phyloP scores from a whole-genome alignment of 1,140 invertebrate species.

The Camponotus pennsylvanicus region DNA sequence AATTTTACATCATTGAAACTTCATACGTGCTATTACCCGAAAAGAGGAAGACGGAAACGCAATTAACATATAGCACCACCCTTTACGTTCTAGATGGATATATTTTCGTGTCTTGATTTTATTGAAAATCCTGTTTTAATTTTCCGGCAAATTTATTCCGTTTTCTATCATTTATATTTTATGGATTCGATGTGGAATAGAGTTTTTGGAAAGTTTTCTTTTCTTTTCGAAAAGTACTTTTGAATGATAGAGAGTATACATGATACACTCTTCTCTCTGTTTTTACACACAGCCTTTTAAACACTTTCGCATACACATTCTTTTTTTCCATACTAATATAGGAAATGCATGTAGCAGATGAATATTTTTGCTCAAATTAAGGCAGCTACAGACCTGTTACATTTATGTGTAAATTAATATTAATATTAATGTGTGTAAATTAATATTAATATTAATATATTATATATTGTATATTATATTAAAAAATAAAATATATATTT shows the following conservation, averaged over 20 bases:
- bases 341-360: not conserved
- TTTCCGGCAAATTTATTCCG: not conserved
- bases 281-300: constrained; percentile 9
- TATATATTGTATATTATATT: not conserved
- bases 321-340: not conserved
- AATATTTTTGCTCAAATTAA: not conserved
- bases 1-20: too few relatives aligned
- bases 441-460: not conserved
- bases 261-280: constrained; percentile 3
- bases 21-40: too few relatives aligned
- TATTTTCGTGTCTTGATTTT: not conserved
- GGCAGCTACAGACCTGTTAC: not conserved
- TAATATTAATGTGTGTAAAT: not conserved
- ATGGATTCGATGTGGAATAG: not conserved
- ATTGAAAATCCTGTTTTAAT: too few relatives aligned
- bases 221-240: too few relatives aligned
- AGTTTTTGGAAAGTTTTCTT: not conserved
- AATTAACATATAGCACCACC: too few relatives aligned
- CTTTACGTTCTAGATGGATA: not conserved
- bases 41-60: too few relatives aligned
- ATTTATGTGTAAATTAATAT: too few relatives aligned
- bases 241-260: not conserved
- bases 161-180: not conserved
- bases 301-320: not conserved
- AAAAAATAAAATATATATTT: too few relatives aligned